phyloP scores from a whole-genome alignment of 2,888 invertebrate genomes.

The Laspeyria flexula region DNA sequence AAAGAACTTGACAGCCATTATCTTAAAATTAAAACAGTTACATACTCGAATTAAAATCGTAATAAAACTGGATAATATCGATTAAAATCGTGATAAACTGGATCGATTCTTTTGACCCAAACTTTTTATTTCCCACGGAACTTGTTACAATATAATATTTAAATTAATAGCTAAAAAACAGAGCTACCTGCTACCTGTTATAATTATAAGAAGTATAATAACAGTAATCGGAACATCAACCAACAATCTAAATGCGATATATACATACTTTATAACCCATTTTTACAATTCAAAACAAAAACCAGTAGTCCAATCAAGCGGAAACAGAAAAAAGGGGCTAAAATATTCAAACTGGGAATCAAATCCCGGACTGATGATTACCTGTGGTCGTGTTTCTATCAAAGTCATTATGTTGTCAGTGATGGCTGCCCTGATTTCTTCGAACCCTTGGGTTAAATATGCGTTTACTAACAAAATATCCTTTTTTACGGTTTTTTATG shows the following conservation, averaged over 20 bases:
- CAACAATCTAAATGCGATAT: conserved; percentile 9
- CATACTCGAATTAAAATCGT: too few species aligned
- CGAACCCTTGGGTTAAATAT: conserved; percentile 31
- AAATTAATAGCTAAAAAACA: too few species aligned
- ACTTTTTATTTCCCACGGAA: too few species aligned
- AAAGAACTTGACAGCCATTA: too few species aligned
- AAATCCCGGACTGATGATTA: conserved; percentile 38
- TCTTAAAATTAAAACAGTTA: too few species aligned
- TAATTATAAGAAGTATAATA: not conserved
- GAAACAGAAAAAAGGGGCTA: conserved; percentile 34
- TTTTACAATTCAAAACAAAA: conserved; percentile 32
- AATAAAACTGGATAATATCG: too few species aligned
- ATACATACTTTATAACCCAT: conserved; percentile 4
- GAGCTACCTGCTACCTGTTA: not conserved
- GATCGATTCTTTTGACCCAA: too few species aligned
- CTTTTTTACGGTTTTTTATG: conserved; percentile 25
- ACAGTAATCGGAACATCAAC: conserved; percentile 2
- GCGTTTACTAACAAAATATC: conserved; percentile 20
- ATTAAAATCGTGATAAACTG: too few species aligned
- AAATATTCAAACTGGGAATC: conserved; percentile 40
- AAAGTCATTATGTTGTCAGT: conserved; percentile 42
- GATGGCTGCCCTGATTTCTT: conserved; percentile 35
- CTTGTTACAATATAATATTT: too few species aligned
- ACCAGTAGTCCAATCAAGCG: conserved; percentile 44
- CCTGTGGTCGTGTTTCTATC: conserved; percentile 43